These are phyloP conservation scores for Drosophila ercepeae DNA, from an alignment of 1,140 invertebrate species.

Conservation along the genomic window DNA sequence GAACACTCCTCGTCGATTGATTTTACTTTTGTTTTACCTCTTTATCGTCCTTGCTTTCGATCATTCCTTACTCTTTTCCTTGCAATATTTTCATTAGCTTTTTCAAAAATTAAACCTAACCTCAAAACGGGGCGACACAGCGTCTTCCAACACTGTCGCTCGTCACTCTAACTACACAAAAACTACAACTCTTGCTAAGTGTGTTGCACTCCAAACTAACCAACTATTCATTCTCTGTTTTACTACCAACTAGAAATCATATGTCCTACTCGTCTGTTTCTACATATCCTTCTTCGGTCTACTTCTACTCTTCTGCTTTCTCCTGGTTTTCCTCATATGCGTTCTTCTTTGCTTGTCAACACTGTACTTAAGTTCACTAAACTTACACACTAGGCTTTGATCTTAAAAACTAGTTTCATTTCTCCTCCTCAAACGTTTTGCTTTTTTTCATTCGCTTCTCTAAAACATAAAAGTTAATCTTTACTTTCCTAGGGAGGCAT, in stretches of 20 bases:
- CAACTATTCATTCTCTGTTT: slow-evolving; percentile 43
- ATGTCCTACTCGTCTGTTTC: slow-evolving; percentile 42
- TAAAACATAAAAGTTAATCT: slow-evolving; percentile 52
- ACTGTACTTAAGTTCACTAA: slow-evolving; percentile 65
- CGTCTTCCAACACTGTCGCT: slow-evolving; percentile 44
- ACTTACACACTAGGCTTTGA: slow-evolving; percentile 71
- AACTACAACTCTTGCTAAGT: slow-evolving; percentile 61
- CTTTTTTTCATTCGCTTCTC: slow-evolving; percentile 21
- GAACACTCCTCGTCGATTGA: slow-evolving; percentile 46
- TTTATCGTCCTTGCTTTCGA: slow-evolving; percentile 13
- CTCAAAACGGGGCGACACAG: slow-evolving; percentile 30
- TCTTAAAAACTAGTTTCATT: slow-evolving; percentile 66
- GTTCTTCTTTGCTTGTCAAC: slow-evolving; percentile 41
- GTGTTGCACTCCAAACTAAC: slow-evolving; percentile 49
- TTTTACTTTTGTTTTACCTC: slow-evolving; percentile 45
- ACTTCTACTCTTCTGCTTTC: slow-evolving; percentile 4
- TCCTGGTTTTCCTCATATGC: slow-evolving; percentile 5
- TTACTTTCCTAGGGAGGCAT: slow-evolving; percentile 32
- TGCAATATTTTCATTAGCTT: slow-evolving; percentile 6
- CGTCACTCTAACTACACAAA: slow-evolving; percentile 66
- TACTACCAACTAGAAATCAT: slow-evolving; percentile 68
- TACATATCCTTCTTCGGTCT: slow-evolving; percentile 17
- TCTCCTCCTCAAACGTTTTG: slow-evolving; percentile 25
- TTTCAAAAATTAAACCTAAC: slow-evolving; percentile 59
- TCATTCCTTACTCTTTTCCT: slow-evolving; percentile 3